Percentiles rank a stretch among this genome's conserved stretches.
Evolutionary conservation across 2,797 vertebrate species (phyloP).

Genomic region (Falco rusticolus): DNA sequence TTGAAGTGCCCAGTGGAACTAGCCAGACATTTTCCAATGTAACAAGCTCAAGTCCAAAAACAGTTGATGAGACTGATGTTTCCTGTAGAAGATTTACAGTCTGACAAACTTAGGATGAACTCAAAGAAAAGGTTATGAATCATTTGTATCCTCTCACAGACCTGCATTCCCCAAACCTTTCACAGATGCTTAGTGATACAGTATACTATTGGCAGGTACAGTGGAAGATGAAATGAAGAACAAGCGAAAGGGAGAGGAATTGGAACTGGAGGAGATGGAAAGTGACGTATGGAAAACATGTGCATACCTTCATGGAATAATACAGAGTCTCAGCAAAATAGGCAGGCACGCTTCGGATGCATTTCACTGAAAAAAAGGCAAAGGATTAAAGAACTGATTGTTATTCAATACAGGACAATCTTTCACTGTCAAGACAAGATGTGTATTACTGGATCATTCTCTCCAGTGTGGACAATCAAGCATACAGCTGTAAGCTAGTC

Average conservation of each 20-base stretch:
- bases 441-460: neutral
- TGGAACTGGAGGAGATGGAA: neutral
- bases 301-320: constrained; percentile 89
- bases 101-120: neutral
- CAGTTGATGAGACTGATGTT: neutral
- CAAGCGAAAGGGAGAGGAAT: neutral
- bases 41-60: neutral
- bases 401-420: neutral
- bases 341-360: constrained; percentile 84
- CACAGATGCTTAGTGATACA: neutral
- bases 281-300: accelerated
- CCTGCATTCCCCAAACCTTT: neutral
- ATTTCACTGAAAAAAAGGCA: constrained; percentile 84
- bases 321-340: constrained; percentile 89
- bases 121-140: neutral
- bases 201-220: neutral
- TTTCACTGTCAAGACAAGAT: neutral
- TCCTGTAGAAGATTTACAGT: neutral
- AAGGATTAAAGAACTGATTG: neutral
- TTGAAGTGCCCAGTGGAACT: neutral
- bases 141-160: neutral
- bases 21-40: neutral
- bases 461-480: neutral
- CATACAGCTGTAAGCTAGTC: neutral
- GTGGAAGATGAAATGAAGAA: neutral